Evolutionary conservation across 1,140 invertebrate species (phyloP), one percentile per base, ranked within the genome.

Genomic region (Popillia japonica): DNA sequence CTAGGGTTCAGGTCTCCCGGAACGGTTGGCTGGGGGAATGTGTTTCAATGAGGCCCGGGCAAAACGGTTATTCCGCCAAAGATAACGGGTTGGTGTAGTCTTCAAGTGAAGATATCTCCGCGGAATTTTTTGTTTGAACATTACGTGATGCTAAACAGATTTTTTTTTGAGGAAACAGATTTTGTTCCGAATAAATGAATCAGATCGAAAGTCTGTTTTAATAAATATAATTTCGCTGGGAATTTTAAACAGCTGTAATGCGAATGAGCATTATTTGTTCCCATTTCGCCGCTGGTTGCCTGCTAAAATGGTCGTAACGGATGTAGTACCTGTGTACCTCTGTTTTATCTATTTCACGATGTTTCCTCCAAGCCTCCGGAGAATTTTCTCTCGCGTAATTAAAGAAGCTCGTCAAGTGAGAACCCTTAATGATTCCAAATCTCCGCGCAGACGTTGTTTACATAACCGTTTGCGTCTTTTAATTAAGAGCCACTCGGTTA

Each of bases 371-470:
- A 34, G 48, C 48, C 48, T n/a, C 6, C 1, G 14, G 48, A 34
- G 27, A 34, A 34, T 34, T 34, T 34, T 34, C 27, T 17, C 14
- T 55, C 14, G 6, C 48, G 48, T 55, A 55, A 55, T 55, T 55
- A n/a, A 55, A n/a, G 48, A 55, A 55, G 48, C 48, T 55, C 48
- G 17, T 55, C 17, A 55, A 55, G 48, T 55, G 48, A 14, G 48
- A 55, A 55, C 14, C 48, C 48, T 55, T 55, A 17, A 55, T 55
- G n/a, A 55, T 55, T 55, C 6, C 48, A 55, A 55, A 55, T 55
- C 48, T 55, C 11, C 14, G 48, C 14, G 48, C 9, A 17, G 48
- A 55, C 48, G 48, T 55, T n/a, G 48, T n/a, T 55, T 55, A 11
- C 48, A 17, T 55, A 55, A 55, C 17, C 48, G 48, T 55, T 55